These are phyloP conservation scores for Spinus olivaceus DNA, from an alignment of 2,797 vertebrate species.

Conservation along the genomic window DNA sequence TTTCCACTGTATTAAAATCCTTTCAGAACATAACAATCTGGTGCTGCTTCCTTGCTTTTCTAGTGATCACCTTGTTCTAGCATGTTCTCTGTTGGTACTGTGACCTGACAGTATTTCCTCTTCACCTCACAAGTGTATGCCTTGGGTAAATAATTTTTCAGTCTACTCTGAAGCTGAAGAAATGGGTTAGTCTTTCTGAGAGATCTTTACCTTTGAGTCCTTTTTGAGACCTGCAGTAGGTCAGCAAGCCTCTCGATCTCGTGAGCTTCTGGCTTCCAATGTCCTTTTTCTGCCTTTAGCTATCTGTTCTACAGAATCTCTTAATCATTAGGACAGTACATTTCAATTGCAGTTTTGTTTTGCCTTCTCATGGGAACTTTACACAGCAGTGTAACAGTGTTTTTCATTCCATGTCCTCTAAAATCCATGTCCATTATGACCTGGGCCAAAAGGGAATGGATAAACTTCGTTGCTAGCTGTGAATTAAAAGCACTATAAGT, in stretches of 20 bases:
- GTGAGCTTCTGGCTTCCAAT: accelerated
- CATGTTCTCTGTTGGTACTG: not conserved
- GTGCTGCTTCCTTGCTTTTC: not conserved
- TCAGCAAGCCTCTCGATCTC: not conserved
- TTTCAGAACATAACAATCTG: not conserved
- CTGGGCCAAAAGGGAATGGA: not conserved
- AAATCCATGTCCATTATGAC: not conserved
- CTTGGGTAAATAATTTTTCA: not conserved
- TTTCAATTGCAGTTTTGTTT: not conserved
- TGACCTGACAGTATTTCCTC: not conserved
- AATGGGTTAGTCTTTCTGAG: not conserved
- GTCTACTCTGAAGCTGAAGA: not conserved
- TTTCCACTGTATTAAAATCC: not conserved
- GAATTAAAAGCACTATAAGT: not conserved
- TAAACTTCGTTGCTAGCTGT: not conserved
- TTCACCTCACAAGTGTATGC: not conserved
- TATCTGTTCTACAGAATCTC: not conserved
- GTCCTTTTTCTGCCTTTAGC: not conserved
- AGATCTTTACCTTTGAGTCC: not conserved
- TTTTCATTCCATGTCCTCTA: not conserved
- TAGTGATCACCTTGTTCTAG: not conserved
- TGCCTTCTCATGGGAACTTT: not conserved
- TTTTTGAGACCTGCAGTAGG: not conserved
- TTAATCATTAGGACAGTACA: not conserved
- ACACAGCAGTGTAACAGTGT: not conserved